phyloP scores from a whole-genome alignment of 35 echinoderm and acorn worm species.

The Lytechinus pictus region DNA sequence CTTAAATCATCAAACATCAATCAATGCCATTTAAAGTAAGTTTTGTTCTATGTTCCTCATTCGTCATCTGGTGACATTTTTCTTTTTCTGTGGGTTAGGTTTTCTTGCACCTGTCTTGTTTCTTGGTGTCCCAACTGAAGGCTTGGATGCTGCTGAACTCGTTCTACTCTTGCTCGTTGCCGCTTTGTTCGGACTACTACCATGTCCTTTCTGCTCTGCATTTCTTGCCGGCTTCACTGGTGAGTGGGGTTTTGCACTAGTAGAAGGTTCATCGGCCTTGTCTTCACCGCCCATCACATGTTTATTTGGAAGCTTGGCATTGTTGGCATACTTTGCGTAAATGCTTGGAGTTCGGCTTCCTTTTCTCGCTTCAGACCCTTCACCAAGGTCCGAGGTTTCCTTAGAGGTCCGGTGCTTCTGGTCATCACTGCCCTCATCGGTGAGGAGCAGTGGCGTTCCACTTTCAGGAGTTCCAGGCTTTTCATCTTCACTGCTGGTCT shows the following conservation, averaged over 20 bases:
- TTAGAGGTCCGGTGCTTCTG: not conserved
- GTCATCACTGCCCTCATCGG: not conserved
- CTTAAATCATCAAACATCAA: too few species aligned
- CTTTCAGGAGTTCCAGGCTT: not conserved
- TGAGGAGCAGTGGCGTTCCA: not conserved
- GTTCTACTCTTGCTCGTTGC: not conserved
- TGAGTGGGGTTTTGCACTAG: not conserved
- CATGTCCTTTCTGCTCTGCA: not conserved
- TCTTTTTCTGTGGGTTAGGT: not conserved
- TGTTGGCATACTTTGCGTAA: constrained; percentile 17
- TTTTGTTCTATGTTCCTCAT: not conserved
- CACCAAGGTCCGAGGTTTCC: not conserved
- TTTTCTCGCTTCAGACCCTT: not conserved
- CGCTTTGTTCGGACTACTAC: not conserved
- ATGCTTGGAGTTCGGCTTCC: not conserved
- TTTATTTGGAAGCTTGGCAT: constrained; percentile 27
- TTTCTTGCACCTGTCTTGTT: not conserved
- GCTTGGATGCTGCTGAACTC: not conserved
- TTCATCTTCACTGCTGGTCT: not conserved
- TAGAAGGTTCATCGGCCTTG: not conserved
- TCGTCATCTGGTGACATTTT: not conserved
- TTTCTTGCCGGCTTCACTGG: not conserved
- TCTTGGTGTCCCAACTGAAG: not conserved
- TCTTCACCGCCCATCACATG: not conserved
- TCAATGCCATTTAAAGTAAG: not conserved